A percentile compares a stretch with the other conserved stretches of the same genome.
phyloP scores from a whole-genome alignment of 2,113 vertebrate species.

The Halichoerus grypus region DNA sequence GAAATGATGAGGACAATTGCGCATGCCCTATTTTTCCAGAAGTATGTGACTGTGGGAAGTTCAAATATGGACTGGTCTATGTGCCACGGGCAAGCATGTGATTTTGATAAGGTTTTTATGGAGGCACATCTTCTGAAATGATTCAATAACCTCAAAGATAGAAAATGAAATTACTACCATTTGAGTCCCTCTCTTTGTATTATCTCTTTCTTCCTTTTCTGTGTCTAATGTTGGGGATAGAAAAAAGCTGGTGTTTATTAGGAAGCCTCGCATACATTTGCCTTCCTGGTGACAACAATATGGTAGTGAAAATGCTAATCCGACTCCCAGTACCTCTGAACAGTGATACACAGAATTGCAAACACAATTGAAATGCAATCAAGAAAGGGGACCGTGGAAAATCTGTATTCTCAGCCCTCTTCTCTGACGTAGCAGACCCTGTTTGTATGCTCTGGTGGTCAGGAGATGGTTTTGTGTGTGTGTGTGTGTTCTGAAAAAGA shows the following conservation, averaged over 20 bases:
- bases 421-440: neutral
- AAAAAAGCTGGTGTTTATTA: neutral
- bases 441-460: neutral
- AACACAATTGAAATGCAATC: neutral
- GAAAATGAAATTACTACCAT: conserved; percentile 60
- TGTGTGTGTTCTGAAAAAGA: neutral
- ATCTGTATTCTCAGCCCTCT: neutral
- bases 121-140: conserved; percentile 57
- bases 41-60: neutral
- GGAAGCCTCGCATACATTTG: neutral
- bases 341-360: neutral
- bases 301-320: neutral
- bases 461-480: neutral
- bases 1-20: conserved; percentile 46
- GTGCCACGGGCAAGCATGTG: conserved; percentile 49
- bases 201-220: conserved; percentile 31
- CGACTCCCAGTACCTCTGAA: neutral
- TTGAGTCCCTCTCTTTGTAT: neutral
- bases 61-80: neutral
- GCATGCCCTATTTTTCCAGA: conserved; percentile 43
- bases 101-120: conserved; percentile 67
- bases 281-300: neutral
- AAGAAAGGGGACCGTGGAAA: neutral
- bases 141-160: conserved; percentile 69
- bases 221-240: neutral